phyloP scores from a whole-genome alignment of 2,888 invertebrate species.

The Melanostoma mellinum region DNA sequence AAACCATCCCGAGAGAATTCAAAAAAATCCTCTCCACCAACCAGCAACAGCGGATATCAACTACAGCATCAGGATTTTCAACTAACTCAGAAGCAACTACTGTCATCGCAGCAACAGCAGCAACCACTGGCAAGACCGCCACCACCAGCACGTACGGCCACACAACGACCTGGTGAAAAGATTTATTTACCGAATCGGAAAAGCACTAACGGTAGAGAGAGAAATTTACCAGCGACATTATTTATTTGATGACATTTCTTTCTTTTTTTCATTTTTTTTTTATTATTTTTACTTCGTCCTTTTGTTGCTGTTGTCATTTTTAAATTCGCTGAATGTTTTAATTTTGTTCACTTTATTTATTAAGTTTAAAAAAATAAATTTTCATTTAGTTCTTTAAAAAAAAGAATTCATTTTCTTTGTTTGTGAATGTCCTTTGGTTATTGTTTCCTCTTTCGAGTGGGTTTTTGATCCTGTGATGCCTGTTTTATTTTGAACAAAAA shows the following conservation, averaged over 20 bases:
- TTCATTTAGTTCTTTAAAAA: too few relatives aligned
- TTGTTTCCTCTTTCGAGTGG: too few relatives aligned
- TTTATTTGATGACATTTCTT: constrained; percentile 47
- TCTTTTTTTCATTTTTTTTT: constrained; percentile 8
- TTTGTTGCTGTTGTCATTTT: not conserved
- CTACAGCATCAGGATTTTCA: constrained; percentile 76
- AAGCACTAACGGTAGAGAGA: constrained; percentile 75
- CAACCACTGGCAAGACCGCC: constrained; percentile 60
- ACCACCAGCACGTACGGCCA: constrained; percentile 67
- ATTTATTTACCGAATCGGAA: constrained; percentile 75
- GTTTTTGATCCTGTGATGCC: too few relatives aligned
- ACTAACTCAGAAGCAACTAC: constrained; percentile 74
- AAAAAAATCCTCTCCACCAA: constrained; percentile 79
- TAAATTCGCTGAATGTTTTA: not conserved
- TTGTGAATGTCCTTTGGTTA: too few relatives aligned
- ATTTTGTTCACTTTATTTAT: too few relatives aligned
- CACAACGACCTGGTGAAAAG: constrained; percentile 71
- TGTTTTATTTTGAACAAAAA: too few relatives aligned
- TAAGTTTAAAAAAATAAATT: too few relatives aligned
- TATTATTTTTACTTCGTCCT: constrained; percentile 4
- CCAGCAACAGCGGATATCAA: constrained; percentile 78
- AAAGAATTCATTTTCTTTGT: too few relatives aligned
- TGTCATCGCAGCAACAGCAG: constrained; percentile 75
- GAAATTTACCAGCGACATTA: constrained; percentile 16
- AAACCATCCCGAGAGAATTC: constrained; percentile 81